These are phyloP conservation scores for Metallyticus violacea DNA, from an alignment of 2,888 invertebrate genomes.

Conservation along the genomic window DNA sequence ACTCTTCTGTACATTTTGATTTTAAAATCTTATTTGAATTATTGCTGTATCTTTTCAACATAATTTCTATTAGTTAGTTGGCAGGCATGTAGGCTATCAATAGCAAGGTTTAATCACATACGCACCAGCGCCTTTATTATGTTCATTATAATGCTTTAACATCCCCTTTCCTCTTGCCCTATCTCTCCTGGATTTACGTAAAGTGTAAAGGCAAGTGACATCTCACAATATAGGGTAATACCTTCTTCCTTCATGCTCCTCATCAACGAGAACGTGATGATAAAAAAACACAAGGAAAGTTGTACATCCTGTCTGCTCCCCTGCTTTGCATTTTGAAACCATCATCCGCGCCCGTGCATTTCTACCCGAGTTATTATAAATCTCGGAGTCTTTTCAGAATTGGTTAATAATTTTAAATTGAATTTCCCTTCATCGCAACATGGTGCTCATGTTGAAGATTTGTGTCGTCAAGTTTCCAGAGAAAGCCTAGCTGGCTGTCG, in stretches of 20 bases:
- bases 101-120: not conserved
- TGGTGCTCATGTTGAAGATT: constrained; percentile 20
- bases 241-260: not conserved
- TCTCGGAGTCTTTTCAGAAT: constrained; percentile 20
- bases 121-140: not conserved
- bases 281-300: not conserved
- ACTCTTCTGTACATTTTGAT: too few species aligned
- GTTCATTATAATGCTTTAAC: not conserved
- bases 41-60: too few species aligned
- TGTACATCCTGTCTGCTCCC: not conserved
- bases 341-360: constrained; percentile 25
- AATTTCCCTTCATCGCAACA: constrained; percentile 9
- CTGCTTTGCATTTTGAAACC: constrained; percentile 30
- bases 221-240: not conserved
- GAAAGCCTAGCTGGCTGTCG: not conserved
- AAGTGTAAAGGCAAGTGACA: not conserved
- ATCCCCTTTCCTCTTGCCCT: too few species aligned
- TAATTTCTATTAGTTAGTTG: too few species aligned
- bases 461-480: not conserved
- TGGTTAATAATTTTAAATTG: constrained; percentile 30
- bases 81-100: not conserved
- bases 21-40: too few species aligned
- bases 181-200: not conserved
- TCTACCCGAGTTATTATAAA: constrained; percentile 28
- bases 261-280: not conserved